These are phyloP conservation scores for Aleadryas rufinucha DNA, from an alignment of 2,113 vertebrate species.

Conservation along the genomic window DNA sequence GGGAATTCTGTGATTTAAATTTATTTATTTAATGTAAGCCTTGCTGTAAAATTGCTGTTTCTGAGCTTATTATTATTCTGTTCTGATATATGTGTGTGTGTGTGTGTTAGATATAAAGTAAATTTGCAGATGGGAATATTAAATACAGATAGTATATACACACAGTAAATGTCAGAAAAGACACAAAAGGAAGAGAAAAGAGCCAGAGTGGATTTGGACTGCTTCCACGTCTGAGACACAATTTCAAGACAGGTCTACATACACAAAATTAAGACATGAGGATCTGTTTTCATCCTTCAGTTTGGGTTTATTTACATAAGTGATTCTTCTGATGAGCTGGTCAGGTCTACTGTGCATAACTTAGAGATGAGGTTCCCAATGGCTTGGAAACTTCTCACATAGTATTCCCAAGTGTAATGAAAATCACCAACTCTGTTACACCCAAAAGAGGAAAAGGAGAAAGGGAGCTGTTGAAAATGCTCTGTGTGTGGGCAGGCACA, in stretches of 20 bases:
- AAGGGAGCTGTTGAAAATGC: background rate
- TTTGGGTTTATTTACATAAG: background rate
- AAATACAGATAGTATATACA: background rate
- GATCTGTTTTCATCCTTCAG: background rate
- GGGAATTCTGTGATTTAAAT: background rate
- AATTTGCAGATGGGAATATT: background rate
- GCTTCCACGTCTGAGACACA: background rate
- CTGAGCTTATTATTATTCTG: background rate
- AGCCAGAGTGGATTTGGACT: background rate
- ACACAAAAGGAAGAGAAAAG: background rate
- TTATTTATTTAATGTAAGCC: background rate
- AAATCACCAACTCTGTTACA: background rate
- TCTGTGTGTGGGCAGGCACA: fast-evolving
- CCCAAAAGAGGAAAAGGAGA: background rate
- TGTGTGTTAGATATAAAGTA: background rate
- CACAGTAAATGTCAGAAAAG: background rate
- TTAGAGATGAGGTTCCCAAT: background rate
- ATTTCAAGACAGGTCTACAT: background rate
- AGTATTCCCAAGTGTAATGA: background rate
- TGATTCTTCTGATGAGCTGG: background rate
- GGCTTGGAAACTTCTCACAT: background rate
- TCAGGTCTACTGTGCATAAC: background rate
- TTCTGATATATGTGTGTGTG: background rate
- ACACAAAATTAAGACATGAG: background rate
- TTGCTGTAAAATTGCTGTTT: background rate